A percentile compares a stretch with the other conserved stretches of the same genome.
These are phyloP conservation scores for Hyphantria cunea DNA, from an alignment of 1,140 invertebrate genomes.

Conservation along the genomic window DNA sequence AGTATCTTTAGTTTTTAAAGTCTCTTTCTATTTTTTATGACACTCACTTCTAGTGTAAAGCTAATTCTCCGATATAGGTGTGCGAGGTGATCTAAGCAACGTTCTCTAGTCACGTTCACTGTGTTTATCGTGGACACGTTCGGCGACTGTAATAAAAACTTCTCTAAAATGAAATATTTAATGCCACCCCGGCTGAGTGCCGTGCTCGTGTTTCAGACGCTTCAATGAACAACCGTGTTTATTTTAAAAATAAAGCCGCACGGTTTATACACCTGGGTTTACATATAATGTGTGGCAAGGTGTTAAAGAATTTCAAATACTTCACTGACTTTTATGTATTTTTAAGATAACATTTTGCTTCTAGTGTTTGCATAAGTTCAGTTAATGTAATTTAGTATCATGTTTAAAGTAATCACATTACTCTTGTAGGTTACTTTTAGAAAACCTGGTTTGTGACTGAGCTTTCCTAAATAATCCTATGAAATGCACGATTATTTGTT, in stretches of 20 bases:
- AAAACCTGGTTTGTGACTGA: too few species aligned
- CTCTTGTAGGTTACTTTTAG: too few species aligned
- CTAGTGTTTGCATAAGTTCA: neutral
- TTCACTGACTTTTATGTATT: constrained; percentile 8
- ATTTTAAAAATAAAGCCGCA: constrained; percentile 33
- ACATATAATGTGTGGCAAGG: constrained; percentile 16
- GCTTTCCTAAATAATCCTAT: too few species aligned
- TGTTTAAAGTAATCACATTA: neutral
- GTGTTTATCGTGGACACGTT: constrained; percentile 75
- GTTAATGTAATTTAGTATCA: neutral
- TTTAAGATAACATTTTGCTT: neutral
- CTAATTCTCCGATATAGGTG: constrained; percentile 15
- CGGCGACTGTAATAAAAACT: constrained; percentile 74
- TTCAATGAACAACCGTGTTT: constrained; percentile 37
- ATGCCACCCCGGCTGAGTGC: constrained; percentile 49
- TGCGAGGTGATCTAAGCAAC: constrained; percentile 44
- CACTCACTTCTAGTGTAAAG: constrained; percentile 10
- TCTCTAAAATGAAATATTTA: constrained; percentile 81
- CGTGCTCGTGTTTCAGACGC: constrained; percentile 25
- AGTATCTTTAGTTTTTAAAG: too few species aligned
- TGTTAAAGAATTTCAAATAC: constrained; percentile 11
- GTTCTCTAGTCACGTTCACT: constrained; percentile 67
- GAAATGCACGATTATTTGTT: too few species aligned
- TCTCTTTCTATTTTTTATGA: too few species aligned
- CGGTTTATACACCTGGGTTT: constrained; percentile 17